Conservation (phyloP, 1,140 invertebrate species). For the Zaprionus africanus region DNA sequence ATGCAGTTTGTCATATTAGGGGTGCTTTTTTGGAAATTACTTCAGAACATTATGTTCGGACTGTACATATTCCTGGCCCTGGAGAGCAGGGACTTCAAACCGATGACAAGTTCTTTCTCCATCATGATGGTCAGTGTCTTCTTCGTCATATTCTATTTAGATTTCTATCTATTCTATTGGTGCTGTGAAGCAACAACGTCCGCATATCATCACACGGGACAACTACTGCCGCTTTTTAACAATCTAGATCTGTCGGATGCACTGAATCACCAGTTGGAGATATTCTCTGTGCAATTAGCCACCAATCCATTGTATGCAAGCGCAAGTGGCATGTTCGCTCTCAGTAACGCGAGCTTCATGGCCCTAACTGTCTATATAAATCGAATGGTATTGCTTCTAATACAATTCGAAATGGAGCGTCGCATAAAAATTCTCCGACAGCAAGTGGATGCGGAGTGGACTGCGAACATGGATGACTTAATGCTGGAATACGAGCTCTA, state of each 20-base stretch:
- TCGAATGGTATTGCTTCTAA: conserved; percentile 11
- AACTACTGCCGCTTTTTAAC: conserved; percentile 15
- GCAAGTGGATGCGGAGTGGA: conserved; percentile 16
- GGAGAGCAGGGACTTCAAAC: conserved; percentile 1
- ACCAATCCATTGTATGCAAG: conserved; percentile 4
- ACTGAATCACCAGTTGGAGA: conserved; percentile 10
- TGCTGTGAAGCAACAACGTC: conserved; percentile 18
- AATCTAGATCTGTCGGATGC: conserved; percentile 4
- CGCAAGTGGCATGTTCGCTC: conserved; percentile 16
- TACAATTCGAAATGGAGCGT: conserved; percentile 32
- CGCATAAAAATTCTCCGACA: conserved; percentile 15
- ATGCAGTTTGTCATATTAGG: conserved; percentile 7
- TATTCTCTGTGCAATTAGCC: conserved; percentile 15
- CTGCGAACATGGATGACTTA: conserved; percentile 11
- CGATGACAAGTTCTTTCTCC: conserved; percentile 4
- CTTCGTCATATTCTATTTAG: conserved; percentile 13
- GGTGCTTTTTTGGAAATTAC: conserved; percentile 15
- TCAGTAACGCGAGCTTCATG: conserved; percentile 18
- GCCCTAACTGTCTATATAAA: conserved; percentile 25
- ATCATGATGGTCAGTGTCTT: neutral
- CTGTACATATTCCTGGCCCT: conserved; percentile 12
- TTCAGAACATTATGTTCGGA: conserved; percentile 17
- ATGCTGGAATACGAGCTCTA: conserved; percentile 18
- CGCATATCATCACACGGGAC: conserved; percentile 6
- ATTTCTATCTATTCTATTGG: conserved; percentile 37